Evolutionary conservation across 2,797 vertebrate genomes (phyloP).

Genomic region (Eutrigla gurnardus): DNA sequence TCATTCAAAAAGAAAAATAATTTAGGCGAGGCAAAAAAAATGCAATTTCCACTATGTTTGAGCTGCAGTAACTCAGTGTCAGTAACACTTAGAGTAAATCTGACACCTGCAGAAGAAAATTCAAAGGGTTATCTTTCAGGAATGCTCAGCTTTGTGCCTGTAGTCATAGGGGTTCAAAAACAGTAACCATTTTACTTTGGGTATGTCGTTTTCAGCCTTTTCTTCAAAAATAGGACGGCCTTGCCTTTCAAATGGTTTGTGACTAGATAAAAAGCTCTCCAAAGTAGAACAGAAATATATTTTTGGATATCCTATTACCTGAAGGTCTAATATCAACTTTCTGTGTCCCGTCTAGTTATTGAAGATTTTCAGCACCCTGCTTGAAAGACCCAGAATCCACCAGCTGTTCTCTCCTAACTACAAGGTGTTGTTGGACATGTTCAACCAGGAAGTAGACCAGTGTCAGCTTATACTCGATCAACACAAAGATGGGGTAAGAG

Average conservation of each 20-base stretch:
- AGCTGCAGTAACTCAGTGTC: no score
- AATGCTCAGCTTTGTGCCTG: no score
- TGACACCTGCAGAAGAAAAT: no score
- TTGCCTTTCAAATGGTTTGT: not conserved
- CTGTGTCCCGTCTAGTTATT: conserved; percentile 71
- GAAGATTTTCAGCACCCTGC: conserved; percentile 81
- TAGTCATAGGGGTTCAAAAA: no score
- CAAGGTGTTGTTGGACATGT: conserved; percentile 79
- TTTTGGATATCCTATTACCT: not conserved
- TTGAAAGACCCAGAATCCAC: conserved; percentile 81
- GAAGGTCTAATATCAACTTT: not conserved
- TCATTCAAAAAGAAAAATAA: no score
- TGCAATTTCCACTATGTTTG: no score
- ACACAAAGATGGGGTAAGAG: conserved; percentile 80
- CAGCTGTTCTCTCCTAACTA: conserved; percentile 83
- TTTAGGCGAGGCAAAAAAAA: no score
- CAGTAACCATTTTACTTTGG: no score
- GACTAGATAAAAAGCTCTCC: not conserved
- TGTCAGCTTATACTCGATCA: conserved; percentile 82
- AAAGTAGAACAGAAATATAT: not conserved
- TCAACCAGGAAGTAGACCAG: conserved; percentile 82
- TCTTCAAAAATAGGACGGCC: no score
- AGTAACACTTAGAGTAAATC: no score
- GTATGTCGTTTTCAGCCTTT: no score
- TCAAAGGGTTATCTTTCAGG: no score